Conservation (phyloP, 2,888 invertebrate species). For the Lasioglossum figueresi region DNA sequence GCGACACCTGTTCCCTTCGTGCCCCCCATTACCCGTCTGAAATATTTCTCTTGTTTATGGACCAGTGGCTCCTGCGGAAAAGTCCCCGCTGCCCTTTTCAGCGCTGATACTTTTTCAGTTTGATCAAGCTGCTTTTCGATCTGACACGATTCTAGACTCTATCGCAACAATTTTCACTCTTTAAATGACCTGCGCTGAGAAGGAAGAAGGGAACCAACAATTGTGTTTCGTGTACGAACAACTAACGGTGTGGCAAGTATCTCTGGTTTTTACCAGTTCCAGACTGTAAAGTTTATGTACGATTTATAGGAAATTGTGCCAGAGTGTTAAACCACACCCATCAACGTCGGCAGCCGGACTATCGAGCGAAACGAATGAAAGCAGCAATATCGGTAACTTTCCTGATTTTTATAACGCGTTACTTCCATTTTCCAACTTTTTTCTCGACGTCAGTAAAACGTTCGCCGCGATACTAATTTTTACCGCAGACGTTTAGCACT, state of each 20-base stretch:
- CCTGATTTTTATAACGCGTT: background rate
- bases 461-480: background rate
- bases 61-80: background rate
- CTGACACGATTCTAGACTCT: background rate
- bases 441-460: background rate
- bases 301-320: background rate
- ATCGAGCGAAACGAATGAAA: background rate
- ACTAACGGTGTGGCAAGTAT: background rate
- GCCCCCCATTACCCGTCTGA: constrained; percentile 21
- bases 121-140: background rate
- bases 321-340: background rate
- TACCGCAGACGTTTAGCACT: background rate
- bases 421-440: background rate
- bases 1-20: constrained; percentile 62
- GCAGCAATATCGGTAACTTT: background rate
- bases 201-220: background rate
- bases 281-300: background rate
- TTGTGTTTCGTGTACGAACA: background rate
- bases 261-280: background rate
- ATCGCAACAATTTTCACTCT: background rate
- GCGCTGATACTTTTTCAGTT: background rate
- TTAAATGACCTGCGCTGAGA: background rate
- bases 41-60: constrained; percentile 51
- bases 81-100: background rate
- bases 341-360: background rate